Percentiles rank a stretch among this genome's conserved stretches.
phyloP scores from a whole-genome alignment of 2,797 vertebrate species.

The Urosaurus nigricauda region DNA sequence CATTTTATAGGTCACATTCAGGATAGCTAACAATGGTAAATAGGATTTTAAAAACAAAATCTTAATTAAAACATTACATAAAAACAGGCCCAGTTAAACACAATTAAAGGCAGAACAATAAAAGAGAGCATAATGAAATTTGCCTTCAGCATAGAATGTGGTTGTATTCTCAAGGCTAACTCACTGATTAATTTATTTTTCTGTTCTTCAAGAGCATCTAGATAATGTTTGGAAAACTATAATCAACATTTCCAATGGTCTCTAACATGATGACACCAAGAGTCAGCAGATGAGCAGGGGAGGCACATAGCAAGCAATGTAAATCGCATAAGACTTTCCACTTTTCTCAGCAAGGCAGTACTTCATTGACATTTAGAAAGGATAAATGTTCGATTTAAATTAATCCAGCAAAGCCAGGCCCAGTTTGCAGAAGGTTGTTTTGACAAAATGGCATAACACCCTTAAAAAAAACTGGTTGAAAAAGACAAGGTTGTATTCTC shows the following conservation, averaged over 20 bases:
- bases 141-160: background rate
- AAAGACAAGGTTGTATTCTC: background rate
- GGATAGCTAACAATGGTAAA: background rate
- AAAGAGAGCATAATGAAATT: background rate
- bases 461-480: background rate
- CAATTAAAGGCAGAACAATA: background rate
- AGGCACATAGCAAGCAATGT: slow-evolving; percentile 1
- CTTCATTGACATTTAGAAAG: slow-evolving; percentile 62
- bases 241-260: rapidly evolving
- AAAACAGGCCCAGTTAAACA: background rate
- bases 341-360: slow-evolving; percentile 6
- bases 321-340: slow-evolving; percentile 25
- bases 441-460: slow-evolving; percentile 26
- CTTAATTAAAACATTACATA: background rate
- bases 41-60: background rate
- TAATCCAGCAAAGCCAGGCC: slow-evolving; percentile 43
- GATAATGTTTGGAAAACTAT: background rate
- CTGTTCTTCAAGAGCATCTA: too few relatives aligned
- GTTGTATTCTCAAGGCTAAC: background rate
- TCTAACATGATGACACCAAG: background rate
- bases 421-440: slow-evolving; percentile 19
- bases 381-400: slow-evolving; percentile 40
- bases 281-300: background rate
- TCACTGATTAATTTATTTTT: background rate
- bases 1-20: background rate